Evolutionary conservation across 2,113 vertebrate genomes (phyloP).

Genomic region (Xiphophorus maculatus): DNA sequence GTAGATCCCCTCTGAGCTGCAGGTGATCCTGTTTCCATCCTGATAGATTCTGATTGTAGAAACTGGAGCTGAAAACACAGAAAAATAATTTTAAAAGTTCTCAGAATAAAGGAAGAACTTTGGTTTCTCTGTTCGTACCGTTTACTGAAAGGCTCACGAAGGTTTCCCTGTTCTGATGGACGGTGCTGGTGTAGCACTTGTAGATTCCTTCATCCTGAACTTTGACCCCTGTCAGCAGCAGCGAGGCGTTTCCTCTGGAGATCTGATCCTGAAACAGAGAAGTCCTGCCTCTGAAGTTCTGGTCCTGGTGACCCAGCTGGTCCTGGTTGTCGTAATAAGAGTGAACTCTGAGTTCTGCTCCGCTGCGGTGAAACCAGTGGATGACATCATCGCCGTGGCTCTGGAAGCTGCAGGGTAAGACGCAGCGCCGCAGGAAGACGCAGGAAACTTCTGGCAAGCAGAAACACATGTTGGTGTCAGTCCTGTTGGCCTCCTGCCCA

Average conservation of each 20-base stretch:
- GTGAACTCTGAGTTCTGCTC: rapidly evolving
- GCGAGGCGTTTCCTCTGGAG: conserved; percentile 70
- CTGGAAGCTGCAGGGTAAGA: conserved; percentile 71
- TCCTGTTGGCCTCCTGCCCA: too few species aligned
- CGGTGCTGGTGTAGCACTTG: conserved; percentile 65
- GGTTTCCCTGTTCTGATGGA: rapidly evolving
- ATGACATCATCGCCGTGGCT: conserved; percentile 45
- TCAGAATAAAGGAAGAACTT: too few species aligned
- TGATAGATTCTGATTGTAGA: rapidly evolving
- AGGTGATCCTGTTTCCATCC: conserved; percentile 3
- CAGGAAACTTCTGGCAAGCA: conserved; percentile 24
- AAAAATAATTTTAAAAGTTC: rapidly evolving
- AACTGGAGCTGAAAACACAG: not conserved
- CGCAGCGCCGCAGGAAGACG: conserved; percentile 46
- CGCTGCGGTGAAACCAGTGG: conserved; percentile 63
- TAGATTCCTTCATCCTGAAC: conserved; percentile 67
- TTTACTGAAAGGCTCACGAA: not conserved
- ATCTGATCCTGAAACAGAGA: conserved; percentile 41
- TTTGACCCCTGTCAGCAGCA: conserved; percentile 57
- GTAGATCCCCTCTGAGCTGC: not conserved
- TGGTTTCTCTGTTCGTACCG: not conserved
- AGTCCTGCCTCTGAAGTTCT: not conserved
- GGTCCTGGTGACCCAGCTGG: rapidly evolving
- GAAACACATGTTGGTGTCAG: too few species aligned
- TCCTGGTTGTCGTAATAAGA: not conserved